Percentiles rank a stretch among this genome's conserved stretches.
Conservation (phyloP, 1,140 invertebrate genomes). For the Brachionus rubens region DNA sequence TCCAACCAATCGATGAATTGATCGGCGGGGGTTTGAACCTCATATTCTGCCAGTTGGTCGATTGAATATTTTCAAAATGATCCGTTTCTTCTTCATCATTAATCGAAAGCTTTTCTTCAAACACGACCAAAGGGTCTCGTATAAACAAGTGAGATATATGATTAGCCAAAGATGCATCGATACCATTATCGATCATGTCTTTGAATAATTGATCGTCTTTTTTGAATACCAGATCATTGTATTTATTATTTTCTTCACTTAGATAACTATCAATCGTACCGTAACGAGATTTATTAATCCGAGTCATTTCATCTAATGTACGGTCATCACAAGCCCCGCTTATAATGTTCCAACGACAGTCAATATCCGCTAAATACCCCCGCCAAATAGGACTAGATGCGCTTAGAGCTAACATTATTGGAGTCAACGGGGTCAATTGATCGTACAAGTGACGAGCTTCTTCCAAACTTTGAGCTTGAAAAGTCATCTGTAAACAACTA, state of each 20-base stretch:
- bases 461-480: constrained; percentile 88
- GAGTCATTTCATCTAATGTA: constrained; percentile 86
- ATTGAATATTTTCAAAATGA: constrained; percentile 81
- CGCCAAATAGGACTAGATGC: constrained; percentile 91
- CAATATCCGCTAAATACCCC: constrained; percentile 86
- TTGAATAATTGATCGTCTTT: constrained; percentile 80
- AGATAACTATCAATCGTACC: constrained; percentile 96
- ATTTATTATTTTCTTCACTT: constrained; percentile 77
- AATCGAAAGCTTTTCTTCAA: constrained; percentile 74
- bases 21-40: constrained; percentile 89
- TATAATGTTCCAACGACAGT: constrained; percentile 95
- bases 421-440: constrained; percentile 91
- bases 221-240: constrained; percentile 83
- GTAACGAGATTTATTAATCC: constrained; percentile 92
- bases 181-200: constrained; percentile 74
- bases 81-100: constrained; percentile 45
- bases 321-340: constrained; percentile 90
- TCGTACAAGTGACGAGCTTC: constrained; percentile 95
- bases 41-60: constrained; percentile 99
- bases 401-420: constrained; percentile 94
- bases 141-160: constrained; percentile 98
- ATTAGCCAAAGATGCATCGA: constrained; percentile 82
- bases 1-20: constrained; percentile 88
- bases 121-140: constrained; percentile 86
- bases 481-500: constrained; percentile 84